Evolutionary conservation across 2,113 vertebrate genomes (phyloP).

Genomic region (Empidonax traillii): DNA sequence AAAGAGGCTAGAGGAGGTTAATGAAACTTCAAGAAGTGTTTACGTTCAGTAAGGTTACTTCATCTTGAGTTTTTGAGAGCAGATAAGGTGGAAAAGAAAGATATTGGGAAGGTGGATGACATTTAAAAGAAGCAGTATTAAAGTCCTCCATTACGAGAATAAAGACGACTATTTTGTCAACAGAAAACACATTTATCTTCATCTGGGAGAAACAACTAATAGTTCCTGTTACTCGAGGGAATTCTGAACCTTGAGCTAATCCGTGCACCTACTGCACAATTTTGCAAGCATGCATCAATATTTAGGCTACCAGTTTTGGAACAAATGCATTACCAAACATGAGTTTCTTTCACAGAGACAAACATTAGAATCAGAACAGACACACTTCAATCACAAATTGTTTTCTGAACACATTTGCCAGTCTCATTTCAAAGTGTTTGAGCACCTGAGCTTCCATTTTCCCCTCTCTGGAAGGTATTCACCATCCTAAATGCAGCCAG

Average conservation of each 20-base stretch:
- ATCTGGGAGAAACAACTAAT: not conserved
- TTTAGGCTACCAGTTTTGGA: not conserved
- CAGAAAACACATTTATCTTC: constrained; percentile 17
- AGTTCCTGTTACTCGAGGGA: not conserved
- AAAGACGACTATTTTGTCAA: constrained; percentile 3
- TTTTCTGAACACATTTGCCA: constrained; percentile 12
- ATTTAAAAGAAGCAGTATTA: constrained; percentile 15
- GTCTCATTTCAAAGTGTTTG: constrained; percentile 31
- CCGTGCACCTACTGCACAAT: not conserved
- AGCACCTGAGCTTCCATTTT: constrained; percentile 45
- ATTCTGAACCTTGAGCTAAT: not conserved
- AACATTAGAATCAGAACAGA: not conserved
- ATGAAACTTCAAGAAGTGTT: constrained; percentile 34
- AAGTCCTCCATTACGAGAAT: not conserved
- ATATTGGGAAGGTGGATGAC: not conserved
- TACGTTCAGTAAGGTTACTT: not conserved
- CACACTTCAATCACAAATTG: not conserved
- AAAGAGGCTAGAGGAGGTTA: constrained; percentile 10
- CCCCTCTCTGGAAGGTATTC: not conserved
- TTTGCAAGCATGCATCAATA: not conserved
- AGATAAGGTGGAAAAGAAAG: constrained; percentile 9
- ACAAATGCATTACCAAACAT: not conserved
- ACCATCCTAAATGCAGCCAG: not conserved
- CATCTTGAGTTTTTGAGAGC: not conserved
- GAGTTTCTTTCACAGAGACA: not conserved